A percentile compares a stretch with the other conserved stretches of the same genome.
Evolutionary conservation across 1,140 invertebrate species (phyloP).

Genomic region (Papilio helenus): DNA sequence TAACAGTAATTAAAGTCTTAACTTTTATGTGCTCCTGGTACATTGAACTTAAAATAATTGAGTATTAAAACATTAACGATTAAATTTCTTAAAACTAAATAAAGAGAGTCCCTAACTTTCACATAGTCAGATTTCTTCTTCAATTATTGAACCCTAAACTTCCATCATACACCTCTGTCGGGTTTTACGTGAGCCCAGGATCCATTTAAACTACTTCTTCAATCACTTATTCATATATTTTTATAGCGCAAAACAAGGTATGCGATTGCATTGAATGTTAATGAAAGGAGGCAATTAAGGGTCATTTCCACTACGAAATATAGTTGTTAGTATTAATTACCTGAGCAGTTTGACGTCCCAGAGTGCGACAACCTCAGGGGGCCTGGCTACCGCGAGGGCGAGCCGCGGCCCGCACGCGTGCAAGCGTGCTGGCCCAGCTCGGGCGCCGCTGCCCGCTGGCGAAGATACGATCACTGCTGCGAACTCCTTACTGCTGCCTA

Average conservation of each 20-base stretch:
- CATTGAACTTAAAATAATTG: background rate
- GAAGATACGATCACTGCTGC: conserved; percentile 72
- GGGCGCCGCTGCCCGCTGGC: conserved; percentile 54
- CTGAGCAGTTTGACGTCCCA: conserved; percentile 77
- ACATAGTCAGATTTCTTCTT: background rate
- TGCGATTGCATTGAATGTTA: background rate
- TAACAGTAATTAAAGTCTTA: conserved; percentile 1
- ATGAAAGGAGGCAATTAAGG: background rate
- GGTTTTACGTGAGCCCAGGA: too few species aligned
- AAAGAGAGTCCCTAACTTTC: background rate
- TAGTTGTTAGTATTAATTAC: conserved; percentile 50
- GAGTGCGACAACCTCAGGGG: conserved; percentile 71
- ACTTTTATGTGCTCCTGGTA: background rate
- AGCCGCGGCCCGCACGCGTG: conserved; percentile 72
- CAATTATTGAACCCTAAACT: background rate
- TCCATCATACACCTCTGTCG: too few species aligned
- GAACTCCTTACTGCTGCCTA: conserved; percentile 76
- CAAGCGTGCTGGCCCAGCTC: conserved; percentile 66
- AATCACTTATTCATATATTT: background rate
- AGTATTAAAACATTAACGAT: background rate
- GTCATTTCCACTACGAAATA: background rate
- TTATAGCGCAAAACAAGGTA: background rate
- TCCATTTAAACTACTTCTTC: background rate
- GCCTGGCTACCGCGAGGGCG: conserved; percentile 65
- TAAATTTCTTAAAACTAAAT: background rate